phyloP scores from a whole-genome alignment of 2,888 invertebrate species.

The Heteromurus nitidus region DNA sequence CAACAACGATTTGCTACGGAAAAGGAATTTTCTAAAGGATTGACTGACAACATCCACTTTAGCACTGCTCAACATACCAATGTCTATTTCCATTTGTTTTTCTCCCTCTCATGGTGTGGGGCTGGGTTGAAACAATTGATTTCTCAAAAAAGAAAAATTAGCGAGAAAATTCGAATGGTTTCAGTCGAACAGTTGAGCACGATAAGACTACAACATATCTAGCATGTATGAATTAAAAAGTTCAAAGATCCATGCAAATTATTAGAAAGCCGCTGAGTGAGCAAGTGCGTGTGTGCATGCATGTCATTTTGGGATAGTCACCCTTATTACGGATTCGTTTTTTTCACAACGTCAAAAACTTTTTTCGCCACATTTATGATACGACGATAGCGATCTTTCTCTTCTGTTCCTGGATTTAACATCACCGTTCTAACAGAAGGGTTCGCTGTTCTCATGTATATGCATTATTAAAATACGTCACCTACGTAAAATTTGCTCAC shows the following conservation, averaged over 20 bases:
- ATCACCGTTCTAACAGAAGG: conserved; percentile 42
- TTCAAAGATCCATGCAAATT: conserved; percentile 65
- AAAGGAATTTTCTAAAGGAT: conserved; percentile 43
- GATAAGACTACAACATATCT: conserved; percentile 9
- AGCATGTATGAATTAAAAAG: conserved; percentile 52
- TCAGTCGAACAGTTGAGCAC: conserved; percentile 33
- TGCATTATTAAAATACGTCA: conserved; percentile 63
- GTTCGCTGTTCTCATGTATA: conserved; percentile 19
- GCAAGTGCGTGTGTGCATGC: background rate
- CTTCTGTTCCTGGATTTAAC: conserved; percentile 61
- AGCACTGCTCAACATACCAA: background rate
- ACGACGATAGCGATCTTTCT: conserved; percentile 33
- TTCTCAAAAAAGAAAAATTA: conserved; percentile 56
- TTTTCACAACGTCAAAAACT: conserved; percentile 26
- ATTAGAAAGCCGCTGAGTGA: conserved; percentile 56
- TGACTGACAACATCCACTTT: conserved; percentile 36
- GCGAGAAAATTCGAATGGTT: conserved; percentile 21
- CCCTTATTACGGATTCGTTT: conserved; percentile 25
- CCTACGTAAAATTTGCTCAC: conserved; percentile 60
- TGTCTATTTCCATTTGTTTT: conserved; percentile 19
- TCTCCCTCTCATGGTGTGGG: conserved; percentile 15
- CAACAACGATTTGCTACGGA: conserved; percentile 48
- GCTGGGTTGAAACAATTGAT: conserved; percentile 59
- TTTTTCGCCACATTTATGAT: conserved; percentile 9
- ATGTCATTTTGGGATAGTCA: conserved; percentile 29